Base-by-base conservation (phyloP, 2,113 vertebrate genomes). In the Takifugu bimaculatus region DNA sequence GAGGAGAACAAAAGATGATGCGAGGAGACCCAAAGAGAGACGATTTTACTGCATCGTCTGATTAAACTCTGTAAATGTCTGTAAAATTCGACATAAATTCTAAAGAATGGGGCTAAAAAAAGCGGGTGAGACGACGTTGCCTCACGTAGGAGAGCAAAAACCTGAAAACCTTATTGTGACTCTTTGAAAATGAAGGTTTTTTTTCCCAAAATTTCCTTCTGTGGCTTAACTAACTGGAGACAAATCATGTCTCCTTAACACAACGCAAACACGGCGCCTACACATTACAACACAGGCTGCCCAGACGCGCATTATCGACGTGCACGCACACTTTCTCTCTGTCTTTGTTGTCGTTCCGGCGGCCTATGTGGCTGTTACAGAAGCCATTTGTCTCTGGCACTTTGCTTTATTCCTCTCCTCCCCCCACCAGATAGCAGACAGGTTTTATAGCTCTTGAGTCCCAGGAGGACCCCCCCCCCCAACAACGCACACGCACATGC, bases 311-410 rank as follows among this genome's bases (percentile, higher is more conserved):
- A 53, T 27, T 45, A 13, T 52, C 45, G 44, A 57, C 65, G 39
- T 63, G 54, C 42, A 55, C 52, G n/a, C 3, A 35, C 51, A 25
- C 42, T 52, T 57, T 51, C 61, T 54, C 32, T 1, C 50, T 1
- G 47, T 64, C 85, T 86, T 85, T 87, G 84, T 87, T 84, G 82
- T 81, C 50, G 44, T 49, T 77, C 63, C 78, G 63, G 79, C 72
- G 72, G 76, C 81, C 82, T 79, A 88, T 76, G 78, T 84, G 84
- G 69, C 66, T 70, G 76, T 84, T 75, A 81, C 84, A 80, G 78
- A 54, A 80, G 54, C 81, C 81, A 81, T 89, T 89, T 84, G 81
- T 87, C 84, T 83, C 67, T 83, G 85, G 82, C 85, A 82, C 83
- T 87, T 86, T 77, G 71, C 73, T 74, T 83, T 87, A 80, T 78